Percentiles rank a stretch among this genome's conserved stretches.
Evolutionary conservation across 2,888 invertebrate species (phyloP).

Genomic region (Unio pictorum): DNA sequence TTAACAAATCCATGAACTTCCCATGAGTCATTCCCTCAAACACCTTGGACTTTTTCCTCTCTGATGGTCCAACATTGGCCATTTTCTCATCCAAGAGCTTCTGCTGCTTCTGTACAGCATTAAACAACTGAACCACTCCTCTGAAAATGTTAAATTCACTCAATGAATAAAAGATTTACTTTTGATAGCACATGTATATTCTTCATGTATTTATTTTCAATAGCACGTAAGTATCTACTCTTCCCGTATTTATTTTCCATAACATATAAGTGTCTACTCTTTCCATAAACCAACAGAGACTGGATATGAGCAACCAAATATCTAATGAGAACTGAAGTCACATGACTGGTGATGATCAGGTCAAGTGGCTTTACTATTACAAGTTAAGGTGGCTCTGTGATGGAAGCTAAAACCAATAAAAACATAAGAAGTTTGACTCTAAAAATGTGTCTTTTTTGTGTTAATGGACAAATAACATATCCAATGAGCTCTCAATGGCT

Average conservation of each 20-base stretch:
- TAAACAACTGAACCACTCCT: conserved; percentile 93
- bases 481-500: too few species aligned
- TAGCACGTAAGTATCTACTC: not conserved
- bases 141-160: conserved; percentile 70
- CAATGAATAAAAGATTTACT: not conserved
- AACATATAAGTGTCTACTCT: not conserved
- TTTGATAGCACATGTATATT: not conserved
- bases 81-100: conserved; percentile 82
- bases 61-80: conserved; percentile 77
- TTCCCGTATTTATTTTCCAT: not conserved
- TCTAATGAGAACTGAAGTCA: too few species aligned
- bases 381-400: too few species aligned
- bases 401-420: too few species aligned
- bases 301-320: too few species aligned
- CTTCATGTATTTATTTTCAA: not conserved
- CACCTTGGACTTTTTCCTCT: conserved; percentile 83
- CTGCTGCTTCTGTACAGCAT: conserved; percentile 90
- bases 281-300: conserved; percentile 1
- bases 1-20: conserved; percentile 70
- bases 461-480: too few species aligned
- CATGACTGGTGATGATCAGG: too few species aligned
- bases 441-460: too few species aligned
- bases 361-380: too few species aligned
- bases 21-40: conserved; percentile 75
- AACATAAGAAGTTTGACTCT: too few species aligned